A percentile compares a stretch with the other conserved stretches of the same genome.
Evolutionary conservation across 2,797 vertebrate species (phyloP).

Genomic region (Galago senegalensis): DNA sequence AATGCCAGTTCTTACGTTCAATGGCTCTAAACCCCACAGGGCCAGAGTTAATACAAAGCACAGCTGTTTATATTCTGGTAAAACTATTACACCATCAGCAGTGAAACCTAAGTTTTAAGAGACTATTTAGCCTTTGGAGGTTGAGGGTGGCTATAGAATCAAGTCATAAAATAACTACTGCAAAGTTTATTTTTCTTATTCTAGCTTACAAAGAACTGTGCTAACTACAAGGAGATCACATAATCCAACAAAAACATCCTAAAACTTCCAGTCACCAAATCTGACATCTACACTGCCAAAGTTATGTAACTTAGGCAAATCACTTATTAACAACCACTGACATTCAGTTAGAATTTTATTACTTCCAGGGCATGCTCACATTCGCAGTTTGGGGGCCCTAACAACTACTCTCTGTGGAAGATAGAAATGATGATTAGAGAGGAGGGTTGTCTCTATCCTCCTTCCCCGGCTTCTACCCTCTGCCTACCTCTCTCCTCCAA

Average conservation of each 20-base stretch:
- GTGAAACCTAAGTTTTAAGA: slow-evolving; percentile 61
- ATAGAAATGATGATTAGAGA: neutral
- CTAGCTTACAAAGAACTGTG: slow-evolving; percentile 50
- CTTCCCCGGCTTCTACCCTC: neutral
- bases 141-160: slow-evolving; percentile 24
- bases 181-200: slow-evolving; percentile 56
- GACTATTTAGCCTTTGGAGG: neutral
- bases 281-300: slow-evolving; percentile 8
- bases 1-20: slow-evolving; percentile 26
- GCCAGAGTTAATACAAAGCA: slow-evolving; percentile 34
- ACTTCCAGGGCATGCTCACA: neutral
- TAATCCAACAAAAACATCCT: slow-evolving; percentile 61
- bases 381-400: neutral
- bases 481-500: neutral
- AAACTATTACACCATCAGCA: slow-evolving; percentile 52
- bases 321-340: slow-evolving; percentile 6
- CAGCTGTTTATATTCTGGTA: slow-evolving; percentile 48
- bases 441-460: neutral
- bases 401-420: slow-evolving; percentile 17
- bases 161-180: slow-evolving; percentile 60
- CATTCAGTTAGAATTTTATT: neutral
- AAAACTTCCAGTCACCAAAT: slow-evolving; percentile 50
- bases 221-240: slow-evolving; percentile 35
- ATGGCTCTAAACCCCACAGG: neutral
- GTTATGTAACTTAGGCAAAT: slow-evolving; percentile 19